Base-by-base conservation (phyloP, 2,113 vertebrate species). In the Alaudala cheleensis region DNA sequence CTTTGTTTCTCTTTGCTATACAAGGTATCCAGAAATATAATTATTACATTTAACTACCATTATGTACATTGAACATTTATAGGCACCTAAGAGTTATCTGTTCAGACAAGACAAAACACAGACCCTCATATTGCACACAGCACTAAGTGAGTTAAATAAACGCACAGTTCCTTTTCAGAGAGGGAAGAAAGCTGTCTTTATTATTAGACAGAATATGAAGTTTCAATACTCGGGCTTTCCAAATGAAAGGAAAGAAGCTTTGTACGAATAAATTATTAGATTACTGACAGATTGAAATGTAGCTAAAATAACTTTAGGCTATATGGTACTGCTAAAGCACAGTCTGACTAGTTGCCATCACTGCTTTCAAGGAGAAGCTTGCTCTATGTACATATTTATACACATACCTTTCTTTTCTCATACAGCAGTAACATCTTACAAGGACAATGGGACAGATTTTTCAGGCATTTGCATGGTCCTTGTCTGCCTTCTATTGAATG, bases 31-130 rank as follows among this genome's bases (percentile, higher is more conserved):
- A 74, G 11, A 58, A 62, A 45, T 25, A 19, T 37, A 0, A 71
- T n/a, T 24, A 73, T 44, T 57, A 47, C 2, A 40, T 61, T 65
- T 73, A 34, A 33, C 14, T 73, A 24, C 4, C 2, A 9, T 42
- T 70, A 33, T 37, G 6, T 9, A 47, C 6, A 16, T 9, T 60
- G 64, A 81, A 34, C 4, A 25, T 25, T 11, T n/a, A 12, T 47
- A 29, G 26, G 29, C 5, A 29, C 6, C 12, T 34, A 33, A 64
- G 16, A 45, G 11, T 69, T 21, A 40, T 0, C 0, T 62, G 5
- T 76, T 86, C 29, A 86, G 18, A 58, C 28, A 69, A 15, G 7
- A 65, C 4, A 74, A 62, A 84, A 24, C 24, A 61, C 12, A 77
- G 39, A 89, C 3, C 8, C 12, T 60, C 56, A 14, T 50, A 22